Percentiles rank a stretch among this genome's conserved stretches.
Evolutionary conservation across 2,888 invertebrate species (phyloP).

Genomic region (Rhorus exstirpatorius): DNA sequence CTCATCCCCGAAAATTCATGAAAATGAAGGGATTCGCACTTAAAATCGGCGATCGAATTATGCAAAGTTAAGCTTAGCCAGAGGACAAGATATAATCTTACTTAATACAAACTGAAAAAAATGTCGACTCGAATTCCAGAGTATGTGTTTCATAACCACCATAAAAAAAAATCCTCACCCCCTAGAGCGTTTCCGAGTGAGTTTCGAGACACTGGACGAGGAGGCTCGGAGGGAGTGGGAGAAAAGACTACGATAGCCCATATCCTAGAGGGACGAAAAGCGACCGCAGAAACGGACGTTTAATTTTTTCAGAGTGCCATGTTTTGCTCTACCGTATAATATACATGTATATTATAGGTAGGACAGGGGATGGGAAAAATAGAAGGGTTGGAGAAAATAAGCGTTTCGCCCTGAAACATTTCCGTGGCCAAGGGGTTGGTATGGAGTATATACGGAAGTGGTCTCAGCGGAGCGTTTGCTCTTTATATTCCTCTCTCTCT

Average conservation of each 20-base stretch:
- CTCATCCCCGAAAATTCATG: no score
- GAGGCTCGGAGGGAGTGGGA: neutral
- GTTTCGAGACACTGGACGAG: constrained; percentile 2
- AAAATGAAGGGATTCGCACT: no score
- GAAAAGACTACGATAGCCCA: constrained; percentile 19
- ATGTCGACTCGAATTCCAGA: neutral
- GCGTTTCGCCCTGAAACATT: constrained; percentile 52
- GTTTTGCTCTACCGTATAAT: constrained; percentile 34
- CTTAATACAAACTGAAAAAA: neutral
- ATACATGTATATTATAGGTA: neutral
- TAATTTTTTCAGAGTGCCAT: constrained; percentile 62
- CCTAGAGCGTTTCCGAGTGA: constrained; percentile 14
- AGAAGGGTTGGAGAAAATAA: constrained; percentile 46
- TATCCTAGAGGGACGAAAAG: constrained; percentile 28
- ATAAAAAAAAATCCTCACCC: neutral
- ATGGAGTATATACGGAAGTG: constrained; percentile 42
- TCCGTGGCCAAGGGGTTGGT: constrained; percentile 11
- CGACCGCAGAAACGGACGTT: constrained; percentile 45
- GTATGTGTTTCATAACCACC: neutral
- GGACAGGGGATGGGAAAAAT: constrained; percentile 13
- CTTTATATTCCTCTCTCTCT: constrained; percentile 19
- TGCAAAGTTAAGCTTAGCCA: no score
- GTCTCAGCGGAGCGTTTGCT: constrained; percentile 54
- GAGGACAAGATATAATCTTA: no score
- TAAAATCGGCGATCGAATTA: no score